These are phyloP conservation scores for Steinernema khuongi DNA, from an alignment of 1,140 invertebrate species.

Conservation along the genomic window DNA sequence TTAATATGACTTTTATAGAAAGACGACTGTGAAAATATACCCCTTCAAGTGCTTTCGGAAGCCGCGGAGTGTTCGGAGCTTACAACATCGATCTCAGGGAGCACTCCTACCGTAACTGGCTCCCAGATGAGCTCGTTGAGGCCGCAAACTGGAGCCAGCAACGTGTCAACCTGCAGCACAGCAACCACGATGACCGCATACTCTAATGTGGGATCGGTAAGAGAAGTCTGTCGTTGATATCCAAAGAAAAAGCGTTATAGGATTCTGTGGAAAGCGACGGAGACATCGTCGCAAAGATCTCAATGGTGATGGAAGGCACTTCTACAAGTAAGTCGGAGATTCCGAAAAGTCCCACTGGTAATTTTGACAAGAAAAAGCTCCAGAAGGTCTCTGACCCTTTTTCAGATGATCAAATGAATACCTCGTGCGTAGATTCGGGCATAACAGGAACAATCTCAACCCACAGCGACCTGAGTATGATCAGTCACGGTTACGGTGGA, in stretches of 20 bases:
- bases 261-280: not conserved
- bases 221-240: not conserved
- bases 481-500: not conserved
- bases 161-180: slow-evolving; percentile 6
- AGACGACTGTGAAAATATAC: not conserved
- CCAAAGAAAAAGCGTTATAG: not conserved
- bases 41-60: not conserved
- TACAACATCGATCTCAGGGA: not conserved
- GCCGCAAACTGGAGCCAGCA: not conserved
- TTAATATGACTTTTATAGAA: not conserved
- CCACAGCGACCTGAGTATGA: slow-evolving; percentile 32
- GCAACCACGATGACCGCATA: not conserved
- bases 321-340: not conserved
- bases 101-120: not conserved
- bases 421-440: slow-evolving; percentile 32
- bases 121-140: not conserved
- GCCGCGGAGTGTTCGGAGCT: not conserved
- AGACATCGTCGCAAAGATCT: not conserved
- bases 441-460: slow-evolving; percentile 30
- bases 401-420: slow-evolving; percentile 17
- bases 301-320: not conserved
- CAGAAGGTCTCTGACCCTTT: no score
- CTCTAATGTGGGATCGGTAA: not conserved
- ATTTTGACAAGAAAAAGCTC: not conserved
- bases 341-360: slow-evolving; percentile 1